Conservation (phyloP, 2,113 vertebrate species). For the Pandion haliaetus region DNA sequence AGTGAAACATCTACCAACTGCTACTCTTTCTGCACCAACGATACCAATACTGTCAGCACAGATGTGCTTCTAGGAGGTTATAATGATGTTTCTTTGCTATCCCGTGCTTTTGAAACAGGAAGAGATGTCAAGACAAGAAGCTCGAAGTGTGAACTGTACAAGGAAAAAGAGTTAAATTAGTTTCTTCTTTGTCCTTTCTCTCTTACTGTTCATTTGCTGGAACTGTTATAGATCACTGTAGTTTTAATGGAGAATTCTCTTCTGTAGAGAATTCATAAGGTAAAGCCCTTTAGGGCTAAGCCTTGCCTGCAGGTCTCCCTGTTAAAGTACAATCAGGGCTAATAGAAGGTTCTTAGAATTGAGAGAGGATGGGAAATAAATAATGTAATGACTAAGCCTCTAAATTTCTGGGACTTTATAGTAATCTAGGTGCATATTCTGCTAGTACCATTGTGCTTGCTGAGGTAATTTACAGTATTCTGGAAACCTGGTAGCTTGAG, state of each 20-base stretch:
- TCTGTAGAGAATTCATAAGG: background rate
- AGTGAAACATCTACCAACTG: background rate
- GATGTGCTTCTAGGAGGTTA: background rate
- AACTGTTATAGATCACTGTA: background rate
- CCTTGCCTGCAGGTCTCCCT: background rate
- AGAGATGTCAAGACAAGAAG: background rate
- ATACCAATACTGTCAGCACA: background rate
- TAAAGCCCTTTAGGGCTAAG: background rate
- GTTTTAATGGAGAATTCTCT: background rate
- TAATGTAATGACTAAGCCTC: background rate
- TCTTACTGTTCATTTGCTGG: background rate
- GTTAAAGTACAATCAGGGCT: background rate
- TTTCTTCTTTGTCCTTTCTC: background rate
- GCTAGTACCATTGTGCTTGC: background rate
- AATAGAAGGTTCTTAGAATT: background rate
- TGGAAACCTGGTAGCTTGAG: background rate
- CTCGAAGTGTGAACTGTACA: background rate
- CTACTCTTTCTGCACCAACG: background rate
- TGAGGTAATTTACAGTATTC: background rate
- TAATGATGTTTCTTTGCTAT: background rate
- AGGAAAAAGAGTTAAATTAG: background rate
- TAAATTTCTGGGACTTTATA: background rate
- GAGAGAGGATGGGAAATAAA: background rate
- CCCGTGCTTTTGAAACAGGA: background rate
- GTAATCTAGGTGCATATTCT: background rate